Base-by-base conservation (phyloP, 2,888 invertebrate genomes). In the Philopedon plagiatum region DNA sequence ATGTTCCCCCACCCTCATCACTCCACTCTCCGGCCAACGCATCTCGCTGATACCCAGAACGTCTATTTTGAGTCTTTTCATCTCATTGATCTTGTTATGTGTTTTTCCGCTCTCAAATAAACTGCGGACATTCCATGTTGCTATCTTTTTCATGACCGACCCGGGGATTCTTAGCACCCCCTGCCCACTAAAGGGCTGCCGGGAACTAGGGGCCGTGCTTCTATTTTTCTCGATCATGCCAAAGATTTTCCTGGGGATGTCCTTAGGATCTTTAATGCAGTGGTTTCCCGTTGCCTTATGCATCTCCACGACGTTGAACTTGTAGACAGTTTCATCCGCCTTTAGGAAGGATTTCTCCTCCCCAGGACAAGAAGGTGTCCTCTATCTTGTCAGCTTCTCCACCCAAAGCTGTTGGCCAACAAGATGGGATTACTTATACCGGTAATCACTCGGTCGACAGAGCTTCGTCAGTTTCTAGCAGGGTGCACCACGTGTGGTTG, bases 221-320 rank as follows among this genome's bases (percentile, higher is more conserved):
- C 51, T 34, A 29, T 29, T 29, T 29, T 37, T 37, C 34, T 37
- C 34, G 11, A 37, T 37, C n/a, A 39, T 29, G 29, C 7, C 29
- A 29, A 29, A 29, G 29, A 29, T 57, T 57, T 23, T 57, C 57
- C 49, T 62, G 49, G 51, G 51, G 41, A 68, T 46, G 46, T 61
- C 68, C 60, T 62, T 4, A 29, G 68, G 71, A 65, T 32, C 71
- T 58, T 71, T 51, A 71, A 71, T 60, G 71, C 63, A 68, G 72
- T 72, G 68, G 44, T 72, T 71, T 66, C 26, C 44, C 62, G 23
- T 62, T 68, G 57, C 73, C 68, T 73, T 64, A 58, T 68, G 68
- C 68, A 67, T 68, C 68, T 46, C 34, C 63, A 68, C 61, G 67
- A 56, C 62, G 63, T 72, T 68, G 72, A 72, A 62, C 62, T 72